Evolutionary conservation across 2,797 vertebrate species (phyloP).

Genomic region (Melanogrammus aeglefinus): DNA sequence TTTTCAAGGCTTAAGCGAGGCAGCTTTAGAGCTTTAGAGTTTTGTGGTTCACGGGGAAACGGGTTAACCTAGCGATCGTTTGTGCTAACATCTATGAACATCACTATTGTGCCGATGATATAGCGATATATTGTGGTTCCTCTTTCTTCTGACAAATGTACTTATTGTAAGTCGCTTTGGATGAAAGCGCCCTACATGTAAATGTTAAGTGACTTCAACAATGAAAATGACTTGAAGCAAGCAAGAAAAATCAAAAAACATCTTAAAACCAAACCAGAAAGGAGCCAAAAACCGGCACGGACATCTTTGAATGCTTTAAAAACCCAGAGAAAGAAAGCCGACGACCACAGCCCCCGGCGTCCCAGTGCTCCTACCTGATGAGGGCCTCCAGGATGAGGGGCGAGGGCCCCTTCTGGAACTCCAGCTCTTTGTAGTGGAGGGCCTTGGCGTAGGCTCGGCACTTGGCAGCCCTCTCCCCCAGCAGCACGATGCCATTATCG

Average conservation of each 20-base stretch:
- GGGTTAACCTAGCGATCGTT: too few relatives aligned
- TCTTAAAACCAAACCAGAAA: neutral
- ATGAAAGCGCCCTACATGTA: too few relatives aligned
- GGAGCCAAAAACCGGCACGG: neutral
- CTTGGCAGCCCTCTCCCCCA: conserved; percentile 95
- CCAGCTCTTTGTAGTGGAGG: conserved; percentile 97
- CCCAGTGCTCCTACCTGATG: conserved; percentile 85
- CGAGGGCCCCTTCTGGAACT: conserved; percentile 95
- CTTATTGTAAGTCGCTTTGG: too few relatives aligned
- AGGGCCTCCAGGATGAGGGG: conserved; percentile 95
- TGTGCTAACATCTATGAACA: too few relatives aligned
- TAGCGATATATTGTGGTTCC: too few relatives aligned
- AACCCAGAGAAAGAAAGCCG: neutral
- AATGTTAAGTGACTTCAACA: neutral
- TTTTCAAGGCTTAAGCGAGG: neutral
- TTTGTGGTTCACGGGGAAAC: too few relatives aligned
- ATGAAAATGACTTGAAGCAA: neutral
- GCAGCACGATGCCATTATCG: conserved; percentile 94
- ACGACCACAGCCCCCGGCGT: neutral
- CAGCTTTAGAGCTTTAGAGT: too few relatives aligned
- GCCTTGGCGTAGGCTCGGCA: conserved; percentile 97
- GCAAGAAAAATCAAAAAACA: neutral
- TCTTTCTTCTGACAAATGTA: too few relatives aligned
- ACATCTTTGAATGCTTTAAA: neutral
- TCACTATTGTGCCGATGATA: too few relatives aligned